Base-by-base conservation (phyloP, 2,797 vertebrate genomes). In the Morus bassanus region DNA sequence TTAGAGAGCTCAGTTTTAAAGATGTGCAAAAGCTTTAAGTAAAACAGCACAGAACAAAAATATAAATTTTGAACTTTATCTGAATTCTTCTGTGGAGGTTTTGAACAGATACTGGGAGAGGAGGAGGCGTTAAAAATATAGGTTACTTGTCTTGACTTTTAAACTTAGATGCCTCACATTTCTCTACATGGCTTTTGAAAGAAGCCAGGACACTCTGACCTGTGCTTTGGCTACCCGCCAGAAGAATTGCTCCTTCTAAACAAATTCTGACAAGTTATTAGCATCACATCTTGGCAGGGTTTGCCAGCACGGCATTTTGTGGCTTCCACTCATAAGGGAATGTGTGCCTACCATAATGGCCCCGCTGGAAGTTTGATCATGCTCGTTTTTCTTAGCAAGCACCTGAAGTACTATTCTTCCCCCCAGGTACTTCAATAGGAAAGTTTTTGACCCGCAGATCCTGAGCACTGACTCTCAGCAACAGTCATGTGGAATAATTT, bases 291-390 rank as follows among this genome's bases (percentile, higher is more conserved):
- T 73, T 46, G 35, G 46, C 33, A 79, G 19, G 13, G 30, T 79
- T 78, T 89, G 63, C 53, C 57, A 78, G 57, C 13, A 8, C 43
- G 70, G 39, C 23, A 46, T 61, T 83, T 61, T 56, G 39, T 31
- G 41, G 37, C 19, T 89, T 85, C 37, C 50, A 56, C 59, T 31
- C 75, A 21, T 41, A 92, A 57, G 2, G 17, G 17, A 67, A 81
- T 0, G 0, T 17, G 10, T 10, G 41, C 16, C 24, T 37, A 51
- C 24, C 31, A 23, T 7, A 56, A 63, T 1, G 13, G 43, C 33
- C 21, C 46, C 45, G 9, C 18, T 63, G 48, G 16, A 70, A 30
- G 23, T 33, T 37, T 54, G 31, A 57, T 31, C 23, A 11, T 2
- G 5, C 31, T 41, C 13, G 4, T 28, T 89, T 85, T 56, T 53